phyloP scores from a whole-genome alignment of 1,140 invertebrate species.

The Drosophila mauritiana region DNA sequence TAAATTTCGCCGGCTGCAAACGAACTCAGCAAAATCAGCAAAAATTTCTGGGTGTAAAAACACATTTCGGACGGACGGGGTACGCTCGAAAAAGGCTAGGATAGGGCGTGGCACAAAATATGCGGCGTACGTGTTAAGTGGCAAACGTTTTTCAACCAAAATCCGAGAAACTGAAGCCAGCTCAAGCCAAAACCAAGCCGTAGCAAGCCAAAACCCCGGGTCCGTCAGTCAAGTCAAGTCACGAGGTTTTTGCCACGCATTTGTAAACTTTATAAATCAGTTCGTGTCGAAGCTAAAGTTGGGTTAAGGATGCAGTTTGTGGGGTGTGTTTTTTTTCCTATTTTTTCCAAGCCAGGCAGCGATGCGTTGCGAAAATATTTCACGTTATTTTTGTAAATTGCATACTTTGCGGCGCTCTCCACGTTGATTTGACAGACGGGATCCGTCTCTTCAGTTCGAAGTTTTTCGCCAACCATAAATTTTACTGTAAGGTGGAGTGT shows the following conservation, averaged over 20 bases:
- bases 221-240: constrained; percentile 64
- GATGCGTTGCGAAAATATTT: constrained; percentile 63
- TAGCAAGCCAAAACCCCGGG: constrained; percentile 9
- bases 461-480: background rate
- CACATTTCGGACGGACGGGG: constrained; percentile 17
- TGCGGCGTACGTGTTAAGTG: constrained; percentile 82
- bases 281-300: constrained; percentile 76
- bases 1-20: constrained; percentile 67
- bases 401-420: constrained; percentile 56
- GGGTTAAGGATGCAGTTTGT: constrained; percentile 15
- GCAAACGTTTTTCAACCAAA: constrained; percentile 79
- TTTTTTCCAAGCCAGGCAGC: constrained; percentile 22
- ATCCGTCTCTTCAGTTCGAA: constrained; percentile 1
- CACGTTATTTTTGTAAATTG: constrained; percentile 68
- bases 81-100: constrained; percentile 1
- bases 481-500: background rate
- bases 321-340: background rate
- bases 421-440: constrained; percentile 56
- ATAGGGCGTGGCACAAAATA: constrained; percentile 70
- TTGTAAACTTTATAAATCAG: constrained; percentile 83
- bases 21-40: constrained; percentile 74
- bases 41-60: constrained; percentile 70
- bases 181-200: constrained; percentile 15
- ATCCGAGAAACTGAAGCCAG: constrained; percentile 52
- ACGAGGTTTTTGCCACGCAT: constrained; percentile 79